Base-by-base conservation (phyloP, 1,140 invertebrate species). In the Zaprionus inermis region DNA sequence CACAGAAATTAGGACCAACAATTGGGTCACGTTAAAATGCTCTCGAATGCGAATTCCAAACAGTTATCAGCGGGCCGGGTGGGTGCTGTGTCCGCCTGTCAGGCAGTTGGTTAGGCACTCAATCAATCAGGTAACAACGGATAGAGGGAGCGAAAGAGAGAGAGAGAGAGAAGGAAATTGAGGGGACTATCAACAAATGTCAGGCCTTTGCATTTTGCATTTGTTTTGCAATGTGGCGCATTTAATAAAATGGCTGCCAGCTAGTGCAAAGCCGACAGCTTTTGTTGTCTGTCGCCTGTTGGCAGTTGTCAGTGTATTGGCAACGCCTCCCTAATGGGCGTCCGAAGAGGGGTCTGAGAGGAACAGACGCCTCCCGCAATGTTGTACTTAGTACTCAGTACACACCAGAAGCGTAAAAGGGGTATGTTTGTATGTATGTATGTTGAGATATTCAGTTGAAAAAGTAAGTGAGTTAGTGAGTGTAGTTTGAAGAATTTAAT, bases 1-100 rank as follows among this genome's bases (percentile, higher is more conserved):
- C 74, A 75, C 78, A 49, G 68, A 79, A 88, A 86, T 82, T 76
- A 82, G 71, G 67, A 41, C 49, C 78, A 65, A 52, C 74, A 71
- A 73, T 85, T 74, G 75, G 66, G 61, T 52, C 57, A 76, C 46
- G 60, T 74, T 66, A 64, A 84, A 73, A 73, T 72, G 81, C 64
- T 44, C 51, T 63, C 44, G 20, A 49, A 49, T 22, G 18, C 18
- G 18, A 49, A 49, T 49, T 22, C 18, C 18, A 49, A 46, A 49
- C 3, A 18, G 20, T 22, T 49, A 10, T 11, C 7, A 49, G 7
- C 16, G 44, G 49, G 7, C 30, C 18, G 32, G 22, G 38, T 34
- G 67, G 41, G 36, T 34, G 44, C 46, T 41, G 16, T 22, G 51
- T n/a, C 41, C 30, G 67, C 64, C 77, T 59, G 22, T 60, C 46